Evolutionary conservation across 2,888 invertebrate genomes (phyloP).

Genomic region (Dryococelus australis): DNA sequence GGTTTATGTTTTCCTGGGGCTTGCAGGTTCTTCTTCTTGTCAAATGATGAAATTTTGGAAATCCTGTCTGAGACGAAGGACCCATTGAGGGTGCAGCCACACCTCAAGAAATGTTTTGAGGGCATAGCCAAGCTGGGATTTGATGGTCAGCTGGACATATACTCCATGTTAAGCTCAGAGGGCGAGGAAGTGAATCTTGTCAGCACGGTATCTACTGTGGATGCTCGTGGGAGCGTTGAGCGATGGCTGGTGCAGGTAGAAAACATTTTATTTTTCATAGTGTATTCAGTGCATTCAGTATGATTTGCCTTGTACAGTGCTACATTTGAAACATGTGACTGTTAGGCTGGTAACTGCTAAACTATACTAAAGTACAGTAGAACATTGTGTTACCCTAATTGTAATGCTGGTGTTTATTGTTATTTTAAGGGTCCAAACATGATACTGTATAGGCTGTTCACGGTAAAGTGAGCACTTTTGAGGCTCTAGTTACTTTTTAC

Average conservation of each 20-base stretch:
- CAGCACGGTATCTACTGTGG: constrained; percentile 70
- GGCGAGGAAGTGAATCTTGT: constrained; percentile 73
- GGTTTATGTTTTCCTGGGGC: neutral
- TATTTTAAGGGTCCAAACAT: too few species aligned
- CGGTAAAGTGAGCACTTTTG: too few species aligned
- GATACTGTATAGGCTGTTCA: too few species aligned
- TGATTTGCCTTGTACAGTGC: too few species aligned
- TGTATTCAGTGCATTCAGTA: too few species aligned
- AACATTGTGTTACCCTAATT: too few species aligned
- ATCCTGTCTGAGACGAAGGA: constrained; percentile 90
- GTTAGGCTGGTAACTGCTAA: too few species aligned
- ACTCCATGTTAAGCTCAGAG: constrained; percentile 79
- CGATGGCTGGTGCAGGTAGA: constrained; percentile 83
- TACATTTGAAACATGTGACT: too few species aligned
- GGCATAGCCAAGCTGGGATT: constrained; percentile 80
- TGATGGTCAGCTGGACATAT: constrained; percentile 74
- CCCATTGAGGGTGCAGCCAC: constrained; percentile 82
- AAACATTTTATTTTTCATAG: constrained; percentile 48
- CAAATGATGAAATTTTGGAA: constrained; percentile 90
- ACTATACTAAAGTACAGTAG: too few species aligned
- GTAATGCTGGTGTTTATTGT: too few species aligned
- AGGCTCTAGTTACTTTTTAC: too few species aligned
- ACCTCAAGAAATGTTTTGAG: constrained; percentile 88
- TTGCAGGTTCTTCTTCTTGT: constrained; percentile 85
- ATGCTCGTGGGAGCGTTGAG: constrained; percentile 83